Evolutionary conservation across 2,113 vertebrate genomes (phyloP).

Genomic region (Colinus virginianus): DNA sequence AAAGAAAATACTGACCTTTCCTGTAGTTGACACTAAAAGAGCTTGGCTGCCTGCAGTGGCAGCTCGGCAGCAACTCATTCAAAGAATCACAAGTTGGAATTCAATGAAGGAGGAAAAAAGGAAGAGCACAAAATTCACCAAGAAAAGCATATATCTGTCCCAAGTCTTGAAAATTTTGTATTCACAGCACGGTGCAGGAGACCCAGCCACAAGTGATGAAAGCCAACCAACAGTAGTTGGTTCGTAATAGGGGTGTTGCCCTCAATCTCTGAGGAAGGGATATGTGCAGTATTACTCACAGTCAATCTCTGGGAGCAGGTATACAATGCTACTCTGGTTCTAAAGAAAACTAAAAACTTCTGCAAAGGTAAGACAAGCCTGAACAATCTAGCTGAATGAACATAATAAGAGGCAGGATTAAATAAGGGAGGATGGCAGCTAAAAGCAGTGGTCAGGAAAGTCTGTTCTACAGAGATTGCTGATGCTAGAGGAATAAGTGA

Average conservation of each 20-base stretch:
- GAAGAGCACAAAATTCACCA: constrained; percentile 52
- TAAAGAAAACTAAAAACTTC: constrained; percentile 41
- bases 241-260: constrained; percentile 71
- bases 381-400: constrained; percentile 16
- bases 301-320: not conserved
- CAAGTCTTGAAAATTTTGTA: constrained; percentile 5
- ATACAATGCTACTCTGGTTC: not conserved
- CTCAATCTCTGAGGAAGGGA: constrained; percentile 57
- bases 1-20: constrained; percentile 72
- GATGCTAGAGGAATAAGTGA: not conserved
- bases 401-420: not conserved
- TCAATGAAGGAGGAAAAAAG: constrained; percentile 9
- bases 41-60: constrained; percentile 20
- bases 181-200: not conserved
- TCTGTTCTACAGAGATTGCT: not conserved
- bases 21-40: constrained; percentile 31
- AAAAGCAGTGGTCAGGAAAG: not conserved
- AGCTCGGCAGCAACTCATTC: constrained; percentile 19
- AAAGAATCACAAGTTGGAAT: constrained; percentile 51
- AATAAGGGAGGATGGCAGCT: not conserved
- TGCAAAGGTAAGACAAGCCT: constrained; percentile 11
- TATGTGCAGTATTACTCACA: constrained; percentile 31
- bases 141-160: constrained; percentile 31
- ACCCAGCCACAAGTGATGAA: constrained; percentile 23
- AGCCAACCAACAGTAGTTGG: constrained; percentile 53